Evolutionary conservation across 2,113 vertebrate species (phyloP).

Genomic region (Menura novaehollandiae): DNA sequence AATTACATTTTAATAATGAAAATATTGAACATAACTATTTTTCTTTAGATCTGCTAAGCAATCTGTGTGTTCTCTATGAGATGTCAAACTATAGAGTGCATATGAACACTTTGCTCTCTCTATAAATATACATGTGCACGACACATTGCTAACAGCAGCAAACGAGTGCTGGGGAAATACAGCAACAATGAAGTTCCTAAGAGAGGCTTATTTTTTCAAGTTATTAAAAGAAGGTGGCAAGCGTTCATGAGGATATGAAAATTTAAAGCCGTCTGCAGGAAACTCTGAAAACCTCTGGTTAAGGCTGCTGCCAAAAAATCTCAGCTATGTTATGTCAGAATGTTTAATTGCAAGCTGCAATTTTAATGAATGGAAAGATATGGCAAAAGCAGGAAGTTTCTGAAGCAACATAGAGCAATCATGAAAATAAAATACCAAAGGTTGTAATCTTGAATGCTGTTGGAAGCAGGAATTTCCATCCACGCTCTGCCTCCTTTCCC

Average conservation of each 20-base stretch:
- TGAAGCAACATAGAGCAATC: conserved; percentile 32
- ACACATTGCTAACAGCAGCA: conserved; percentile 57
- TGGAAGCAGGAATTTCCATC: conserved; percentile 9
- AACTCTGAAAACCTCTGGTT: conserved; percentile 70
- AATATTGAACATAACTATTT: conserved; percentile 54
- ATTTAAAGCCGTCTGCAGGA: conserved; percentile 67
- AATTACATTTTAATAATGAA: conserved; percentile 52
- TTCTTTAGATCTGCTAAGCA: conserved; percentile 56
- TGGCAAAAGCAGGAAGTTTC: conserved; percentile 63
- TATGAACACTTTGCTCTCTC: conserved; percentile 43
- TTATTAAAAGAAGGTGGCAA: conserved; percentile 74
- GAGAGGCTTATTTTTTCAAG: conserved; percentile 66
- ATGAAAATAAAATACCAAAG: conserved; percentile 56
- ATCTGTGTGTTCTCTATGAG: conserved; percentile 53
- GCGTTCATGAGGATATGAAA: conserved; percentile 71
- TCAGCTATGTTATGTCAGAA: conserved; percentile 74
- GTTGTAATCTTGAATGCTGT: neutral
- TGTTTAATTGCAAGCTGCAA: conserved; percentile 66
- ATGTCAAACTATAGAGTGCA: conserved; percentile 43
- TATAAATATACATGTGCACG: conserved; percentile 68
- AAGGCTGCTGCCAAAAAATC: conserved; percentile 69
- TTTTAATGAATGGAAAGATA: conserved; percentile 75
- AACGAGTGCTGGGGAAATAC: conserved; percentile 51
- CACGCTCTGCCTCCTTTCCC: neutral
- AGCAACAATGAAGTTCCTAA: conserved; percentile 66